Base-by-base conservation (phyloP, 2,797 vertebrate genomes). In the Cephalopachus bancanus region DNA sequence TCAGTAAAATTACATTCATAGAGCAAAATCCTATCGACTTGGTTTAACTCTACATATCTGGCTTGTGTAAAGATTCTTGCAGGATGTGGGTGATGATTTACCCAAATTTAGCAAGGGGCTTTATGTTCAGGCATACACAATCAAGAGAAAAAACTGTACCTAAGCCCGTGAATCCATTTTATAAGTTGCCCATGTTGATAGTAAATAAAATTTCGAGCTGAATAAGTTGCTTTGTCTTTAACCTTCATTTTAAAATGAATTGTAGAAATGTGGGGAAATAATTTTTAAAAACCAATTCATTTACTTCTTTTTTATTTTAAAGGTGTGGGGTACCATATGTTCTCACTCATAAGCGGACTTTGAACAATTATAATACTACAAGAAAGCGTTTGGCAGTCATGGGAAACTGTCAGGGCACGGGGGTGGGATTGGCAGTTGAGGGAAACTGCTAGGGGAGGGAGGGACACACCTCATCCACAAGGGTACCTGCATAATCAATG, bases 161-260 rank as follows among this genome's bases (percentile, higher is more conserved):
- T 19, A 92, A 59, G 53, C 28, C 67, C 14, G 53, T 16, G 78
- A 15, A 49, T 62, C 53, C 86, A 22, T 37, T 89, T 64, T 76
- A 67, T 59, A 89, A 37, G 14, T 91, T 93, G 37, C 30, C 11
- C 53, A 0, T 5, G 0, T 60, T 53, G 17, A 92, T 67, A 26
- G 9, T 87, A 30, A 93, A 64, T 65, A 7, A 37, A 57, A 78
- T 55, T 57, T 89, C 24, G 80, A 64, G 3, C 12, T 83, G 24
- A 85, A 59, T 71, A 5, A 91, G 60, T 55, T 74, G 11, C 4
- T 81, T 59, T 92, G 33, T 81, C 33, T 71, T 69, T 75, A 93
- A 76, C 95, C 72, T 80, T 83, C 5, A 95, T 71, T 69, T 93
- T 83, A 33, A 92, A 85, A 80, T 89, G 26, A 79, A 37, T 59